Percentiles rank a stretch among this genome's conserved stretches.
phyloP scores from a whole-genome alignment of 2,888 invertebrate species.

The Brenthis daphne region DNA sequence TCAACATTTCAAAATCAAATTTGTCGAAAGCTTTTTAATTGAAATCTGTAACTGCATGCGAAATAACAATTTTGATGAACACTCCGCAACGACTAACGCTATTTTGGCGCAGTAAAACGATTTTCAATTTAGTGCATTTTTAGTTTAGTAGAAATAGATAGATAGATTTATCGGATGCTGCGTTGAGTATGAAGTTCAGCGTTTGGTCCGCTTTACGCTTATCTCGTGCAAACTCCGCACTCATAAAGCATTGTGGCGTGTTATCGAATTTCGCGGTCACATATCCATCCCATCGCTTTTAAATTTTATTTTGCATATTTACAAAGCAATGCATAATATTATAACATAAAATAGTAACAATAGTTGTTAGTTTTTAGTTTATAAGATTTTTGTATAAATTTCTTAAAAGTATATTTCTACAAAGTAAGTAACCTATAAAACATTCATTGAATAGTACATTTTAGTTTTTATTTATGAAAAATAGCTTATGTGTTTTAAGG shows the following conservation, averaged over 20 bases:
- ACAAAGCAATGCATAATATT: too few relatives aligned
- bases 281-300: neutral
- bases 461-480: too few relatives aligned
- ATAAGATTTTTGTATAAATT: too few relatives aligned
- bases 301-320: too few relatives aligned
- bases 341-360: too few relatives aligned
- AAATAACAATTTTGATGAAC: slow-evolving; percentile 54
- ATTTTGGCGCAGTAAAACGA: slow-evolving; percentile 47
- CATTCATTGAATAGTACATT: too few relatives aligned
- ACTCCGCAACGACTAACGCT: slow-evolving; percentile 49
- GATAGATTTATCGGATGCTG: slow-evolving; percentile 50
- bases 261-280: slow-evolving; percentile 17
- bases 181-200: slow-evolving; percentile 26
- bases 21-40: slow-evolving; percentile 39
- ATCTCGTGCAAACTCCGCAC: slow-evolving; percentile 1
- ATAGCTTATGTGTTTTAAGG: too few relatives aligned
- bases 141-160: slow-evolving; percentile 50
- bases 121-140: slow-evolving; percentile 58
- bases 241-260: slow-evolving; percentile 29
- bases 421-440: too few relatives aligned
- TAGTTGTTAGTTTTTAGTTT: too few relatives aligned
- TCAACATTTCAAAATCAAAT: slow-evolving; percentile 40
- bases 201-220: slow-evolving; percentile 1
- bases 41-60: slow-evolving; percentile 42
- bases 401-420: too few relatives aligned